phyloP scores from a whole-genome alignment of 1,140 invertebrate species.

The Camponotus vicinus region DNA sequence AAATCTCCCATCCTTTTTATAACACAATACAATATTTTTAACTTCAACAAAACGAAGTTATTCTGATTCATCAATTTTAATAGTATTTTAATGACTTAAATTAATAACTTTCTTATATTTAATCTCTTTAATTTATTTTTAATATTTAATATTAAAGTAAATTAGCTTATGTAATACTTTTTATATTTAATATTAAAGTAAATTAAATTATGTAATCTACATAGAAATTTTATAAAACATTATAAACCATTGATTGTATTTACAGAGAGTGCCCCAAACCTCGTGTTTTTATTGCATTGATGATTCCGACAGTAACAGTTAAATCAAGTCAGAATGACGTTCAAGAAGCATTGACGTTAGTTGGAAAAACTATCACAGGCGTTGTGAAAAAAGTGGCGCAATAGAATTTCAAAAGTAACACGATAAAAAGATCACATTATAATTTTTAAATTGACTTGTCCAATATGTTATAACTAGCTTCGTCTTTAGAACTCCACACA shows the following conservation, averaged over 20 bases:
- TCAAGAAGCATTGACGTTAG: slow-evolving; percentile 94
- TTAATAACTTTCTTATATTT: not conserved
- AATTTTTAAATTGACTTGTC: not conserved
- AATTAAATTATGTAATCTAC: not conserved
- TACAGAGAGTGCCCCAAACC: slow-evolving; percentile 84
- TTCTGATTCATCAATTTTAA: not conserved
- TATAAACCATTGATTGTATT: slow-evolving; percentile 29
- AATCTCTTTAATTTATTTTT: too few relatives aligned
- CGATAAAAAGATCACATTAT: slow-evolving; percentile 53
- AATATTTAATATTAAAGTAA: too few relatives aligned
- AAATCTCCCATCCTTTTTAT: not conserved
- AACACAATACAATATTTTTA: not conserved
- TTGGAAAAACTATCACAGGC: slow-evolving; percentile 94
- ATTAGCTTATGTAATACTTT: too few relatives aligned
- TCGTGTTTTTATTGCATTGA: slow-evolving; percentile 92
- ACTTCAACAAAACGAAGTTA: not conserved
- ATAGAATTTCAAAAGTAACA: slow-evolving; percentile 92
- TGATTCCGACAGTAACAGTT: slow-evolving; percentile 95
- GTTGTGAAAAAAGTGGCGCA: slow-evolving; percentile 96
- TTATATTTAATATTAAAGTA: too few relatives aligned
- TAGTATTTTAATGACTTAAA: not conserved
- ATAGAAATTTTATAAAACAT: not conserved
- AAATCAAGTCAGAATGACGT: slow-evolving; percentile 96
- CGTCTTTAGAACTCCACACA: too few relatives aligned
- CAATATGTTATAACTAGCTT: not conserved